Base-by-base conservation (phyloP, 2,888 invertebrate genomes). In the Eilema depressum region DNA sequence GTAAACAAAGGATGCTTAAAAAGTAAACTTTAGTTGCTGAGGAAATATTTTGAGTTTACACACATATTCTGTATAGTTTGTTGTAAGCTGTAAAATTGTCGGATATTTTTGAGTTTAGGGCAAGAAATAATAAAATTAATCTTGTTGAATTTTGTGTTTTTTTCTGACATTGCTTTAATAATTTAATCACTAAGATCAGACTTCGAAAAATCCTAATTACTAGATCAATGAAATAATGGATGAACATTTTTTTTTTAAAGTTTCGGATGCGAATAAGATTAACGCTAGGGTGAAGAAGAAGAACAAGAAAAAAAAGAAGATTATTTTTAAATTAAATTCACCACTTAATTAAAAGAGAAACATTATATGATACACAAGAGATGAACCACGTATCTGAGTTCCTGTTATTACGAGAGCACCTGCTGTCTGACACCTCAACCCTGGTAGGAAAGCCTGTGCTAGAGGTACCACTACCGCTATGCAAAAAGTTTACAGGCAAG, bases 1-100 rank as follows among this genome's bases (percentile, higher is more conserved):
- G 30, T 25, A 53, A 62, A 66, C 41, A 66, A 61, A 37, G 60
- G 26, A 53, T 23, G 25, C 53, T 65, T 53, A 69, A 65, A 37
- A 64, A 65, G 53, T 65, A 61, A 26, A 20, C 65, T 60, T 41
- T 28, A 23, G 28, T 8, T 68, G 30, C 11, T 20, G 11, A 57
- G 20, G 28, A 47, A 53, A 25, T 30, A 23, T 53, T 53, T 64
- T n/a, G 10, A 17, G 11, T 28, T 20, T 33, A 61, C 12, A 30
- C 28, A 11, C 20, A 28, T n/a, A n/a, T 59, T 59, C 20, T 5
- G 17, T 2, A 20, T 47, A 47, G 10, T 60, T 20, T 20, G 14
- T 60, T 20, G 7, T 28, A 17, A 62, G 12, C 33, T n/a, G 11
- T 12, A 20, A n/a, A 11, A 28, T 7, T 20, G 47, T 47, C 20